These are phyloP conservation scores for Ochropleura leucogaster DNA, from an alignment of 2,888 invertebrate species.

Conservation along the genomic window DNA sequence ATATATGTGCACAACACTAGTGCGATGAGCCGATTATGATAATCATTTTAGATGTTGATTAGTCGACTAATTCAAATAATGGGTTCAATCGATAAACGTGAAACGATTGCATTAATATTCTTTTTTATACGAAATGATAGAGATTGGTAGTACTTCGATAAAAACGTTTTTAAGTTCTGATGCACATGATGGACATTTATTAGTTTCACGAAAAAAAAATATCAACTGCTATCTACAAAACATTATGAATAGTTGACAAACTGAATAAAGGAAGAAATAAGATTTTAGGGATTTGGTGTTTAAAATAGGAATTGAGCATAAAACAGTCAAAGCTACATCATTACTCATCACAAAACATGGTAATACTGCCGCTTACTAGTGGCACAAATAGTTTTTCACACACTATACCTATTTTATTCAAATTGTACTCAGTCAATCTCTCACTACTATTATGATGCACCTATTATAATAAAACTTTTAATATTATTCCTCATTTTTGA, in stretches of 20 bases:
- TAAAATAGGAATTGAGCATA: neutral
- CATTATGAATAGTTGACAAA: neutral
- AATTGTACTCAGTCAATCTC: neutral
- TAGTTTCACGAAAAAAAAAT: neutral
- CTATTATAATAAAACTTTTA: neutral
- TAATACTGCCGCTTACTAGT: too few species aligned
- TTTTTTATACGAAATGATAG: neutral
- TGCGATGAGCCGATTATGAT: constrained; percentile 66
- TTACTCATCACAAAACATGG: neutral
- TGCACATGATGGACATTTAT: too few species aligned
- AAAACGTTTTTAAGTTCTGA: neutral
- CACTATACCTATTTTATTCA: neutral
- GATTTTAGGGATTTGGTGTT: too few species aligned
- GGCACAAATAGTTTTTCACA: neutral
- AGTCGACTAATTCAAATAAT: constrained; percentile 54
- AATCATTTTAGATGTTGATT: constrained; percentile 48
- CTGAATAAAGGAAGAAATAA: neutral
- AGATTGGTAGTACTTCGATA: neutral
- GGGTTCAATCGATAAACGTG: neutral
- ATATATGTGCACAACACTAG: constrained; percentile 78
- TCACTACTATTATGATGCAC: too few species aligned
- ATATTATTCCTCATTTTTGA: neutral
- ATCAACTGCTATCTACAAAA: neutral
- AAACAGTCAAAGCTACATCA: neutral
- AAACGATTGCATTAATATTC: neutral